Conservation (phyloP, 1,140 invertebrate species). For the Drosophila equinoxialis region DNA sequence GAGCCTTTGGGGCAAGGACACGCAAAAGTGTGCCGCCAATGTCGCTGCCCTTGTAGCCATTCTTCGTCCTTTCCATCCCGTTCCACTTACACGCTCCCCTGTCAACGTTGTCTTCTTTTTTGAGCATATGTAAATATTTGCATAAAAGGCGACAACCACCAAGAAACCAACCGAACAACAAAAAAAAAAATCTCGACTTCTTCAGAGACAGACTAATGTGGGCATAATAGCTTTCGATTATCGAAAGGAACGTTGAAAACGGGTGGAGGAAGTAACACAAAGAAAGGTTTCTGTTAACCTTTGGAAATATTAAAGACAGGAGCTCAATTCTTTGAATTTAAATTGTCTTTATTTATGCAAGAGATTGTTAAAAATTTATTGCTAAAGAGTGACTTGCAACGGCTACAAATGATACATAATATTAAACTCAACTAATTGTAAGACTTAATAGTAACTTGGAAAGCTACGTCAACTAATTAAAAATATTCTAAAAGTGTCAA, state of each 20-base stretch:
- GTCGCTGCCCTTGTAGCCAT: conserved; percentile 13
- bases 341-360: too few relatives aligned
- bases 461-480: too few relatives aligned
- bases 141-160: conserved; percentile 46
- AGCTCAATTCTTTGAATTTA: too few relatives aligned
- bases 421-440: too few relatives aligned
- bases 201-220: conserved; percentile 63
- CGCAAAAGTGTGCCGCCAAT: conserved; percentile 58
- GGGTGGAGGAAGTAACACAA: not conserved
- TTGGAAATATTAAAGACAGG: not conserved
- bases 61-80: not conserved
- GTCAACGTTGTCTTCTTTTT: conserved; percentile 43
- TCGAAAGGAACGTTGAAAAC: conserved; percentile 28
- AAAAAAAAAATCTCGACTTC: conserved; percentile 45
- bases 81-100: conserved; percentile 10
- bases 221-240: conserved; percentile 79
- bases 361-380: too few relatives aligned
- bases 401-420: too few relatives aligned
- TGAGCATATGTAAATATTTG: conserved; percentile 66
- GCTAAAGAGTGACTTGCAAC: too few relatives aligned
- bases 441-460: too few relatives aligned
- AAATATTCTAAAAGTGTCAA: too few relatives aligned
- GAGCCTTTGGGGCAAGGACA: conserved; percentile 52
- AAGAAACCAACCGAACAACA: conserved; percentile 49
- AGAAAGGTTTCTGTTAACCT: not conserved